A percentile compares a stretch with the other conserved stretches of the same genome.
phyloP scores from a whole-genome alignment of 2,113 vertebrate genomes.

The Lampris incognitus region DNA sequence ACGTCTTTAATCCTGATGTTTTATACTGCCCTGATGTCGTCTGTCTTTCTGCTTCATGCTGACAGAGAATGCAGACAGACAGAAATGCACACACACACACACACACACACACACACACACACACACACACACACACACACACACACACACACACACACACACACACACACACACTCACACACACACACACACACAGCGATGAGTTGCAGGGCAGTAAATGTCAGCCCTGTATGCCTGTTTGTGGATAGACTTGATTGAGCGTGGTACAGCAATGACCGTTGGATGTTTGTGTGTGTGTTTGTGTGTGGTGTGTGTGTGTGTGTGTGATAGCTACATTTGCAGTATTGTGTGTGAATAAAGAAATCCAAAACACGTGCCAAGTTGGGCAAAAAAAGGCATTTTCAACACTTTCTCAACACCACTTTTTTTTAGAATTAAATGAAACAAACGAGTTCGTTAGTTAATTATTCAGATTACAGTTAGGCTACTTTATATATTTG shows the following conservation, averaged over 20 bases:
- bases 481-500: too few relatives aligned
- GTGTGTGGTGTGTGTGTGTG: not conserved
- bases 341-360: too few relatives aligned
- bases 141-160: not conserved
- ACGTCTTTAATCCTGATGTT: not conserved
- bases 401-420: too few relatives aligned
- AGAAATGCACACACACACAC: slow-evolving; percentile 1
- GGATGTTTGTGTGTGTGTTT: not conserved
- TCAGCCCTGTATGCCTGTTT: slow-evolving; percentile 61
- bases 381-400: too few relatives aligned
- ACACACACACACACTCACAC: slow-evolving; percentile 1
- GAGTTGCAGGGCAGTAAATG: slow-evolving; percentile 67
- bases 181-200: slow-evolving; percentile 20
- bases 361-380: too few relatives aligned
- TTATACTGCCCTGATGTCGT: not conserved
- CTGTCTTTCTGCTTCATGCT: not conserved
- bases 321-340: not conserved
- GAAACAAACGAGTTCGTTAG: too few relatives aligned
- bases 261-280: not conserved
- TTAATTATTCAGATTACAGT: too few relatives aligned
- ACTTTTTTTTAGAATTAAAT: too few relatives aligned
- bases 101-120: slow-evolving; percentile 13
- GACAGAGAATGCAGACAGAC: not conserved
- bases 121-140: slow-evolving; percentile 16
- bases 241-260: slow-evolving; percentile 72